phyloP scores from a whole-genome alignment of 1,140 invertebrate species.

The Heliothis virescens region DNA sequence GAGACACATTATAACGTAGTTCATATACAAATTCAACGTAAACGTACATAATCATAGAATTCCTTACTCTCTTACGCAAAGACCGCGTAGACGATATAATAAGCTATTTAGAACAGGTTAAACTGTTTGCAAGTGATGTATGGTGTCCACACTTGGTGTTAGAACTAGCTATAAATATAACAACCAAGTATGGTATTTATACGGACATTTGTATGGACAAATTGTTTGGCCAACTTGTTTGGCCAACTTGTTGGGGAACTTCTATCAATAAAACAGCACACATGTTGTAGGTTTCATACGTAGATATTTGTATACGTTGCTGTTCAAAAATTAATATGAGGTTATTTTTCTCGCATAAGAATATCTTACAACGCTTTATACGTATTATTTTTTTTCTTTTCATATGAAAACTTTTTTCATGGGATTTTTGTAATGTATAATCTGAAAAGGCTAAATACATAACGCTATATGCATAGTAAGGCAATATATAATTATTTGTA shows the following conservation, averaged over 20 bases:
- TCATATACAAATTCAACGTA: not conserved
- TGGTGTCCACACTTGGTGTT: slow-evolving; percentile 38
- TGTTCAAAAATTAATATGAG: too few species aligned
- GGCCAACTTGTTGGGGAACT: not conserved
- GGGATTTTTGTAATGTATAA: too few species aligned
- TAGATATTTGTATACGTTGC: too few species aligned
- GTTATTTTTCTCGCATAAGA: too few species aligned
- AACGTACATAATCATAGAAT: not conserved
- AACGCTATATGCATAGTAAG: too few species aligned
- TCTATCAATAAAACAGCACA: not conserved
- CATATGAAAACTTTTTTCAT: too few species aligned
- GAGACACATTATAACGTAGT: too few species aligned
- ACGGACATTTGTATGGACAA: not conserved
- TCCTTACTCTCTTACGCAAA: slow-evolving; percentile 23
- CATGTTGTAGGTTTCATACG: too few species aligned
- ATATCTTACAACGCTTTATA: too few species aligned
- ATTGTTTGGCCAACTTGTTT: not conserved
- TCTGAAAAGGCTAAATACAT: too few species aligned
- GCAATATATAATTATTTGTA: too few species aligned
- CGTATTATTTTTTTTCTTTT: too few species aligned
- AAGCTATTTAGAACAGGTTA: slow-evolving; percentile 42
- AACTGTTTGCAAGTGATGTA: slow-evolving; percentile 41
- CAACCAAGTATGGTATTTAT: slow-evolving; percentile 18
- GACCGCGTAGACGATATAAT: slow-evolving; percentile 18
- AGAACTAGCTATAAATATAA: slow-evolving; percentile 37